Base-by-base conservation (phyloP, 1,140 invertebrate species). In the Tetraneura akinire region DNA sequence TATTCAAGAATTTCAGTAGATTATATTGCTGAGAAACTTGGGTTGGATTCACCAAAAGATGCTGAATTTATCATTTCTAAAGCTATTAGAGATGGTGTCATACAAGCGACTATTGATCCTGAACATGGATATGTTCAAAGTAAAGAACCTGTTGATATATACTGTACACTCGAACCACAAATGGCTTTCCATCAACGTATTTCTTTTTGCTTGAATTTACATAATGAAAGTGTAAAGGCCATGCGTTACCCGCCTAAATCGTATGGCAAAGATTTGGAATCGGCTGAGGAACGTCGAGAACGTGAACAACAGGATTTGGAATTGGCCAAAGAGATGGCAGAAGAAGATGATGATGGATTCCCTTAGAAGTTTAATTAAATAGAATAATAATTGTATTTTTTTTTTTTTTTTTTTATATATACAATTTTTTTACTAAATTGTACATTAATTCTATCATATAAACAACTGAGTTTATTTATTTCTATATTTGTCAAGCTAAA, bases 41-140 rank as follows among this genome's bases (percentile, higher is more conserved):
- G 94, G 16, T 87, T 99, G n/a, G 96, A 98, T 85, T 97, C 94
- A 13, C 92, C 95, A 4, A 96, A 98, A 85, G 98, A 99, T 90
- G 97, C 97, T 0, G 98, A 99, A 86, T 99, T 98, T 85, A 98
- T 99, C 85, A 97, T 99, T 0, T 96, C 97, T 0, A 99, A 99
- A 88, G 97, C 98, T n/a, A 99, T 99, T 80, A 88, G 96, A 71
- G 98, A 99, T 88, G 96, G 97, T 68, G 98, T 99, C 1, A 99
- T 99, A 85, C 97, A 99, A 86, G 98, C 98, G 0, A 96, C 91
- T 0, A 90, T 99, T 81, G 95, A 98, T 87, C 94, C 97, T 81
- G 95, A 97, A 85, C 92, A 94, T 82, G 95, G 96, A 21, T 98
- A 94, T 84, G 97, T 99, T 91, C 92, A 97, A 81, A 98, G 96